Evolutionary conservation across 2,797 vertebrate genomes (phyloP).

Genomic region (Emydoidea blandingii): DNA sequence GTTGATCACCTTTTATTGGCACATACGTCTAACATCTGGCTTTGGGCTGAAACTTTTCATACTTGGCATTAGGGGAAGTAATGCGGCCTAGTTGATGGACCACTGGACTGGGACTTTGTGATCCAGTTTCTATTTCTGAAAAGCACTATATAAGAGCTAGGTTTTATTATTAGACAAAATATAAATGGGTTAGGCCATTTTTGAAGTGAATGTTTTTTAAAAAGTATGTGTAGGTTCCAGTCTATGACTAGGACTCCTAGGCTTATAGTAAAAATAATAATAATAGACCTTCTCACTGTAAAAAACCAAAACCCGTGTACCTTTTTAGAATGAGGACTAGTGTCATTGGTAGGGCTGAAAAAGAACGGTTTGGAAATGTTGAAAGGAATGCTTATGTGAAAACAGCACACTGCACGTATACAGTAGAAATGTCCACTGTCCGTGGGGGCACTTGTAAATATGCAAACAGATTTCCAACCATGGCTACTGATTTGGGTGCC

Average conservation of each 20-base stretch:
- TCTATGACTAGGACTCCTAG: neutral
- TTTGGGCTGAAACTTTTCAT: neutral
- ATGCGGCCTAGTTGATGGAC: neutral
- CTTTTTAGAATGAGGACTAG: neutral
- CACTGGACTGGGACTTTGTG: neutral
- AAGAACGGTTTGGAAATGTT: neutral
- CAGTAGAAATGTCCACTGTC: neutral
- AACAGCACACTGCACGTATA: neutral
- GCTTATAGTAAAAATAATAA: too few relatives aligned
- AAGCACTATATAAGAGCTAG: neutral
- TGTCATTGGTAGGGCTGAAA: neutral
- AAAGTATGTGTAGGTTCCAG: neutral
- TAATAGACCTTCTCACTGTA: too few relatives aligned
- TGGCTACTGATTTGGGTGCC: neutral
- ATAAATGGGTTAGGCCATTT: neutral
- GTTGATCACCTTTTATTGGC: neutral
- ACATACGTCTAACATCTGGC: neutral
- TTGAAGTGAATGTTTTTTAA: neutral
- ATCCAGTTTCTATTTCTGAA: neutral
- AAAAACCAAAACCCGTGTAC: rapidly evolving
- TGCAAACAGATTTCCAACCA: neutral
- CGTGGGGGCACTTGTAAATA: neutral
- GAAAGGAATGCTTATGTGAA: neutral
- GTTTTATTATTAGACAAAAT: neutral
- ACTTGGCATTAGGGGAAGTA: neutral